These are phyloP conservation scores for Pterostichus madidus DNA, from an alignment of 2,888 invertebrate genomes.

Conservation along the genomic window DNA sequence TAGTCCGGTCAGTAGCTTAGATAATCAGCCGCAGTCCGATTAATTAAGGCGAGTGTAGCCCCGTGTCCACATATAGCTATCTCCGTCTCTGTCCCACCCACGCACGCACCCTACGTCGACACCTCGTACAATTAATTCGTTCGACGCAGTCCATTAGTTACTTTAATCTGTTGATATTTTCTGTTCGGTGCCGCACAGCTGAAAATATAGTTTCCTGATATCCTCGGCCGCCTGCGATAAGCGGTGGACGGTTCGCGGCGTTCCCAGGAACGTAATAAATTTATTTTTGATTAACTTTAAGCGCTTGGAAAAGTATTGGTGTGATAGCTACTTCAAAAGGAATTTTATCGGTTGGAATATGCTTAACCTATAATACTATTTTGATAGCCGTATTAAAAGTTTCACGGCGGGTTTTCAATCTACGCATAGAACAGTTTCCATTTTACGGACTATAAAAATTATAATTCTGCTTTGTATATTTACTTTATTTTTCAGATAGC, in stretches of 20 bases:
- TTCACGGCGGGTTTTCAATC: slow-evolving; percentile 39
- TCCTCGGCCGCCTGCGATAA: neutral
- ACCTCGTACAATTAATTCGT: slow-evolving; percentile 50
- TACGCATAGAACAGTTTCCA: neutral
- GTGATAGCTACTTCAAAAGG: slow-evolving; percentile 21
- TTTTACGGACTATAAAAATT: slow-evolving; percentile 25
- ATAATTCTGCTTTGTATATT: slow-evolving; percentile 32
- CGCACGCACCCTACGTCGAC: slow-evolving; percentile 39
- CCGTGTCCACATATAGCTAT: slow-evolving; percentile 38
- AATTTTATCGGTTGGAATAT: slow-evolving; percentile 45
- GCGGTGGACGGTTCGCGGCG: neutral
- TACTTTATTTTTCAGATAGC: slow-evolving; percentile 10
- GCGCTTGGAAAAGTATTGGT: slow-evolving; percentile 6
- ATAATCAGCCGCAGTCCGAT: slow-evolving; percentile 46
- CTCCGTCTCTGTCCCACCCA: slow-evolving; percentile 34
- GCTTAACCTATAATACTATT: slow-evolving; percentile 42
- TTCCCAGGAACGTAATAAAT: slow-evolving; percentile 16
- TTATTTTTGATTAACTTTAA: slow-evolving; percentile 37
- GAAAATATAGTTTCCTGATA: slow-evolving; percentile 36
- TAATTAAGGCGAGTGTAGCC: slow-evolving; percentile 38
- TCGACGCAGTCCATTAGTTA: slow-evolving; percentile 28
- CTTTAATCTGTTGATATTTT: slow-evolving; percentile 45
- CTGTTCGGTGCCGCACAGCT: neutral
- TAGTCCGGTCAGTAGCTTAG: neutral
- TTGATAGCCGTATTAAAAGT: slow-evolving; percentile 43